Conservation (phyloP, 2,888 invertebrate species). For the Tenthredo livida region DNA sequence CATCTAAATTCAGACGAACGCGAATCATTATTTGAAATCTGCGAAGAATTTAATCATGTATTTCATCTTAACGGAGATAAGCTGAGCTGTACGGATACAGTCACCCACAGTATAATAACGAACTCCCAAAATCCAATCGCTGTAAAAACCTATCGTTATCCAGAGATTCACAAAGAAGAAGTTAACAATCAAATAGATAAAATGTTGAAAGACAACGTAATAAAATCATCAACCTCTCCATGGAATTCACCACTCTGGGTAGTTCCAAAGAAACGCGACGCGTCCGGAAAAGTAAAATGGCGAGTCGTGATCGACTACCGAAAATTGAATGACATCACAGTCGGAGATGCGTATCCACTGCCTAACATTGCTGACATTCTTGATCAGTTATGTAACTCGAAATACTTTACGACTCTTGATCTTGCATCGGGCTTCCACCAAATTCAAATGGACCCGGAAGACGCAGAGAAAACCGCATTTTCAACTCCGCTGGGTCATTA, state of each 20-base stretch:
- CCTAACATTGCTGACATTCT: conserved; percentile 36
- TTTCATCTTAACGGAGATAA: conserved; percentile 58
- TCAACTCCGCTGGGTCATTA: conserved; percentile 55
- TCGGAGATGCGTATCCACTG: conserved; percentile 56
- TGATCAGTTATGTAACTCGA: too few relatives aligned
- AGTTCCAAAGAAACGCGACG: conserved; percentile 40
- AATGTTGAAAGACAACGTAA: conserved; percentile 26
- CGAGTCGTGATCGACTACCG: conserved; percentile 9
- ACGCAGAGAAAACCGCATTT: conserved; percentile 60
- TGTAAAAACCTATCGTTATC: conserved; percentile 57
- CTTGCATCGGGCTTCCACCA: too few relatives aligned
- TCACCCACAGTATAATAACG: conserved; percentile 51
- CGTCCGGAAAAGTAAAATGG: background rate
- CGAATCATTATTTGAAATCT: background rate
- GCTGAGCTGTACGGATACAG: conserved; percentile 52
- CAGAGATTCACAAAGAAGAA: conserved; percentile 53
- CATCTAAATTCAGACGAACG: background rate
- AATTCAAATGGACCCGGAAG: conserved; percentile 44
- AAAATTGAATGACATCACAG: conserved; percentile 39
- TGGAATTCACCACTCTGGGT: conserved; percentile 5
- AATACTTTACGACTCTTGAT: too few relatives aligned
- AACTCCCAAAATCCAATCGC: conserved; percentile 51
- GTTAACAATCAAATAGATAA: too few relatives aligned
- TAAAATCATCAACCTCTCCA: conserved; percentile 38
- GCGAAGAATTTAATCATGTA: conserved; percentile 40